Evolutionary conservation across 2,113 vertebrate species (phyloP).

Genomic region (Neogale vison): DNA sequence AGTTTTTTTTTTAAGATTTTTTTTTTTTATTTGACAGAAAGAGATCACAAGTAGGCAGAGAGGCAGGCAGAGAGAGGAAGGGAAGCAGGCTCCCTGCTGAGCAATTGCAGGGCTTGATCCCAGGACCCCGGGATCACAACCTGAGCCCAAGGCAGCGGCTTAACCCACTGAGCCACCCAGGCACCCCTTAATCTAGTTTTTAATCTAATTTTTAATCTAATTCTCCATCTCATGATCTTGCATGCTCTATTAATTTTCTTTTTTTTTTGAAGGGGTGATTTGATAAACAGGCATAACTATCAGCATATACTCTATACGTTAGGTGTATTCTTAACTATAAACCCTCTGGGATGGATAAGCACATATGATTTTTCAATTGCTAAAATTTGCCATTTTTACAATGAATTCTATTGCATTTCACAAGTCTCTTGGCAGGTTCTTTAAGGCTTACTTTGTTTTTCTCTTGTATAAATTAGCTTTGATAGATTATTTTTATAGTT

Average conservation of each 20-base stretch:
- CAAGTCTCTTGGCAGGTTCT: neutral
- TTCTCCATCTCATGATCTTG: neutral
- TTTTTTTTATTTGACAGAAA: no score
- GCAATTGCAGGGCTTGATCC: no score
- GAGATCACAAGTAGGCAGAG: no score
- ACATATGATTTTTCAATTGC: neutral
- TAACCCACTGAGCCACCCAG: no score
- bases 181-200: neutral
- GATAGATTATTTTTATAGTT: constrained; percentile 10
- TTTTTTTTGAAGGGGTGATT: neutral
- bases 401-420: neutral
- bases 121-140: no score
- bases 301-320: neutral
- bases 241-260: neutral
- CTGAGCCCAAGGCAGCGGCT: no score
- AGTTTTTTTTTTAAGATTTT: neutral
- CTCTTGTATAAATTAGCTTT: constrained; percentile 40
- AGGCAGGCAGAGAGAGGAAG: no score
- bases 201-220: no score
- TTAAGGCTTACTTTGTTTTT: constrained; percentile 20
- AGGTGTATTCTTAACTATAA: neutral
- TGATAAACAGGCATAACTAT: neutral
- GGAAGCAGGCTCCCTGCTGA: no score
- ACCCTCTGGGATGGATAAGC: neutral
- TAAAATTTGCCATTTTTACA: neutral